Percentiles rank a stretch among this genome's conserved stretches.
Conservation (phyloP, 2,113 vertebrate genomes). For the Microtus montanus region DNA sequence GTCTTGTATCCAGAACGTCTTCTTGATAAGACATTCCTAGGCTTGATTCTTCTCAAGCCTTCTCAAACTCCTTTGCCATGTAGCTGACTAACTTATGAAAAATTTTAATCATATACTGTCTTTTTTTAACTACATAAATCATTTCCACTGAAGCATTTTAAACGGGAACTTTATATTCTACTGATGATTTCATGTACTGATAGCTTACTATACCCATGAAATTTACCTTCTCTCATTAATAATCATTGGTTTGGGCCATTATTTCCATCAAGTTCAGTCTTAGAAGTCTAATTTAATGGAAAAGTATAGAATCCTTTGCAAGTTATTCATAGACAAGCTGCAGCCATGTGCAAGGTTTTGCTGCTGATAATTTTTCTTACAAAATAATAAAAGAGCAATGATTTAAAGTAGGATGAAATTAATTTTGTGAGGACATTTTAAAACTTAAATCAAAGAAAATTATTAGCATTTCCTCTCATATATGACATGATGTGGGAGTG, state of each 20-base stretch:
- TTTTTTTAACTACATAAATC: not conserved
- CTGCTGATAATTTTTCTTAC: not conserved
- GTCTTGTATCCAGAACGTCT: not conserved
- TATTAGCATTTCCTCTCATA: not conserved
- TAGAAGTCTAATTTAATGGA: not conserved
- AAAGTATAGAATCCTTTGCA: not conserved
- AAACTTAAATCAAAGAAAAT: constrained; percentile 2
- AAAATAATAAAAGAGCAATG: not conserved
- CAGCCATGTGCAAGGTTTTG: not conserved
- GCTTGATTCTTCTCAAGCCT: not conserved
- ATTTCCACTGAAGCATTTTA: not conserved
- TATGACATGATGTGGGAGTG: no score
- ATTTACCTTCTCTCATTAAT: not conserved
- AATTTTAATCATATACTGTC: not conserved
- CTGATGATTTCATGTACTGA: not conserved
- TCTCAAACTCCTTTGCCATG: not conserved
- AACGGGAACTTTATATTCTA: not conserved
- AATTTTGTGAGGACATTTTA: not conserved
- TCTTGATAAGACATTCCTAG: not conserved
- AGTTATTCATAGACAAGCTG: not conserved
- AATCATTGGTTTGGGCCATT: not conserved
- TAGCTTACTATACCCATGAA: not conserved
- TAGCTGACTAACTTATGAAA: not conserved
- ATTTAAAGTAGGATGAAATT: constrained; percentile 9
- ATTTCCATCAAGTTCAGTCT: not conserved